Conservation (phyloP, 2,113 vertebrate genomes). For the Plecotus auritus region DNA sequence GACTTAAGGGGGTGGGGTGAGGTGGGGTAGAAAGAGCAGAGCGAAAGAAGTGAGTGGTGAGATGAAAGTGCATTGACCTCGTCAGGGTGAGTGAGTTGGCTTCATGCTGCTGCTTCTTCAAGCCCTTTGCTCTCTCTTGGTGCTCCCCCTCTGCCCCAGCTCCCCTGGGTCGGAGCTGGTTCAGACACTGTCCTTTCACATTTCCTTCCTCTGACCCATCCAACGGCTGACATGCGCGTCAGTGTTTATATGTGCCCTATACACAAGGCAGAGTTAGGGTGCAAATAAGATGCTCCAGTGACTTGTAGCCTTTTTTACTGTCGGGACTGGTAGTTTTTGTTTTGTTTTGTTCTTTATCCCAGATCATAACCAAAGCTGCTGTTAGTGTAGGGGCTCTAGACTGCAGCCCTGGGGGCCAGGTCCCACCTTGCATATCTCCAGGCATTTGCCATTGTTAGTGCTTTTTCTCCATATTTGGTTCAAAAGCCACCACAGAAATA, state of each 20-base stretch:
- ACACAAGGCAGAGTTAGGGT: neutral
- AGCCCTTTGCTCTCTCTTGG: no score
- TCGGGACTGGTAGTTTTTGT: neutral
- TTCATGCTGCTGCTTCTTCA: rapidly evolving
- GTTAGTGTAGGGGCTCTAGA: neutral
- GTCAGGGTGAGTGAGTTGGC: neutral
- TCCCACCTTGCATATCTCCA: neutral
- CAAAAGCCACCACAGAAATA: neutral
- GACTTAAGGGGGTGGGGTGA: neutral
- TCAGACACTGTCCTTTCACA: neutral
- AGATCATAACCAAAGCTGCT: neutral
- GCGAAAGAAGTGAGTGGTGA: no score
- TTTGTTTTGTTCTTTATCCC: neutral
- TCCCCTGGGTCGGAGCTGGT: neutral
- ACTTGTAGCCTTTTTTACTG: neutral
- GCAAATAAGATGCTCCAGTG: neutral
- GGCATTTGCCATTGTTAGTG: neutral
- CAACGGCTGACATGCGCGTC: neutral
- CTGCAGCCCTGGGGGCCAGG: neutral
- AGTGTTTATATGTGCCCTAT: neutral
- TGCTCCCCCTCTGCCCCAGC: neutral
- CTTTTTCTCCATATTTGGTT: neutral
- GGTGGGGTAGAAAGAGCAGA: neutral
- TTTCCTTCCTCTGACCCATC: neutral
- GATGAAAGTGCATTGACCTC: neutral